These are phyloP conservation scores for Akabosia matsudoensis DNA, from an alignment of 1,140 invertebrate genomes.

Conservation along the genomic window DNA sequence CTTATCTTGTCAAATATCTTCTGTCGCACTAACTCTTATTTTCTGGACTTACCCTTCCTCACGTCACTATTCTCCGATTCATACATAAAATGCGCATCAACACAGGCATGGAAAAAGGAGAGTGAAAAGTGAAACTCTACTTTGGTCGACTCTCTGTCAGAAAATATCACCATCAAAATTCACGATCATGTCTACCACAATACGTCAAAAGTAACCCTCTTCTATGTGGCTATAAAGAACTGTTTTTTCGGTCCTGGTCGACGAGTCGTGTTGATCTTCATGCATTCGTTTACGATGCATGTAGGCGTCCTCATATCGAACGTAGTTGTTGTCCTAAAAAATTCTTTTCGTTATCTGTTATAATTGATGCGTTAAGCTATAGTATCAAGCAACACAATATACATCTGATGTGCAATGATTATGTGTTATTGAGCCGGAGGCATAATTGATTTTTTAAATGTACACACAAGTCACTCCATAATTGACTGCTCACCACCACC, in stretches of 20 bases:
- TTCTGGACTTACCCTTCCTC: neutral
- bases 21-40: neutral
- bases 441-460: neutral
- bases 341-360: too few species aligned
- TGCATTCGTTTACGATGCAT: too few species aligned
- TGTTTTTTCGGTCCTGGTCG: too few species aligned
- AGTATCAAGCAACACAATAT: too few species aligned
- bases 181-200: neutral
- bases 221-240: too few species aligned
- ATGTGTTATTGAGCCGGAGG: neutral
- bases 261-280: too few species aligned
- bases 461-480: neutral
- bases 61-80: neutral
- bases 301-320: too few species aligned
- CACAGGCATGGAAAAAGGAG: neutral
- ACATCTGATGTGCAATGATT: neutral
- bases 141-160: neutral
- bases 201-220: too few species aligned
- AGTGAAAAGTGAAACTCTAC: neutral
- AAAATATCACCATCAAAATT: neutral
- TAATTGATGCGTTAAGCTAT: too few species aligned
- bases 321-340: too few species aligned
- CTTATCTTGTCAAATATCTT: constrained; percentile 38
- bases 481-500: constrained; percentile 10
- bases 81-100: neutral